Evolutionary conservation across 2,888 invertebrate genomes (phyloP).

Genomic region (Dusona sp.): DNA sequence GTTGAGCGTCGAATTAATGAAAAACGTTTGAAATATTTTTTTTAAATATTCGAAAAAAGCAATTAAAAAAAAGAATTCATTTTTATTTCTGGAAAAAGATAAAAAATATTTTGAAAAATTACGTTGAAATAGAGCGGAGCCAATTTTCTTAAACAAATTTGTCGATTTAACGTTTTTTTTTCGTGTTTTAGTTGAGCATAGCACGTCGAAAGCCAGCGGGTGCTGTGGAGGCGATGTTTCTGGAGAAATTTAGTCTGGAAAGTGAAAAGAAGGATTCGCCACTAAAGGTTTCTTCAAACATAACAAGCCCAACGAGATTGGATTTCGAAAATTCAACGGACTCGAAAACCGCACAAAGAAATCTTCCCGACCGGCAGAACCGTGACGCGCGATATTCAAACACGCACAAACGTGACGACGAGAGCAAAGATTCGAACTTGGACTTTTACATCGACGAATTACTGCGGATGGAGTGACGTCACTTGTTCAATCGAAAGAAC

Average conservation of each 20-base stretch:
- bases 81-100: not conserved
- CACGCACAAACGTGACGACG: conserved; percentile 54
- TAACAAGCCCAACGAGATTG: conserved; percentile 14
- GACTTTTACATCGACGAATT: conserved; percentile 81
- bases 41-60: no score
- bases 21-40: no score
- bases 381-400: not conserved
- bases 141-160: not conserved
- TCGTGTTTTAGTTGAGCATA: conserved; percentile 74
- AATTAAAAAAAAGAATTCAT: no score
- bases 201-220: conserved; percentile 80
- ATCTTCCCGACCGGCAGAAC: conserved; percentile 55
- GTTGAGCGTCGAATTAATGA: no score
- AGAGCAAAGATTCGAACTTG: conserved; percentile 76
- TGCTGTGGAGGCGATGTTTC: conserved; percentile 81
- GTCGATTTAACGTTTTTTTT: not conserved
- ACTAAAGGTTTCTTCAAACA: not conserved
- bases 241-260: conserved; percentile 64
- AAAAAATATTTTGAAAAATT: not conserved
- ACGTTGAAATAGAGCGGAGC: not conserved
- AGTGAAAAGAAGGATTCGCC: conserved; percentile 30
- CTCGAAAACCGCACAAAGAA: conserved; percentile 69
- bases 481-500: conserved; percentile 8
- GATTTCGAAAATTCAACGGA: conserved; percentile 34
- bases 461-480: conserved; percentile 74